Evolutionary conservation across 2,888 invertebrate species (phyloP), one percentile per base, ranked within the genome.

Genomic region (Tipula helvola): DNA sequence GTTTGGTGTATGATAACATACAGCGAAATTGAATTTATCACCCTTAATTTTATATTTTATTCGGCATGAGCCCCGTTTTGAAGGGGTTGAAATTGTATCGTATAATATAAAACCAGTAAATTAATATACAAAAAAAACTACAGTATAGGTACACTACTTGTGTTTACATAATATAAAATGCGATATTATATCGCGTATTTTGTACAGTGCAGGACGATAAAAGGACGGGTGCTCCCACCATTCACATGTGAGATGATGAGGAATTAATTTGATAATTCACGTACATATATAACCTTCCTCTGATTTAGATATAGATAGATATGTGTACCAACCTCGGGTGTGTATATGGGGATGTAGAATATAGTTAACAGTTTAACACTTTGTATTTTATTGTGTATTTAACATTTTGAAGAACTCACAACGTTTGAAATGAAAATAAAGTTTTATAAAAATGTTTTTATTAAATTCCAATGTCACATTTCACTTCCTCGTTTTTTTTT

Each of bases 401-500:
- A 57, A 71, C 4, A 16, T 52, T 52, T 71, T 71, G 71, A 71
- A 71, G 28, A 71, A 28, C 71, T 28, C 5, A 8, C 7, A 71
- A 71, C 71, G 10, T 71, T 71, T 71, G 28, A 71, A 71, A 71
- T 71, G 71, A 71, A 71, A 71, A 71, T 71, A 71, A 71, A 52
- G 52, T 52, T 52, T 52, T 52, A 52, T 52, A 52, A 52, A 52
- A 71, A 10, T 71, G 4, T 71, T 71, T n/a, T 71, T 71, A 71
- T 71, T 71, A 71, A 71, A 71, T 71, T 71, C 71, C 71, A 71
- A 71, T 71, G 71, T 71, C 71, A 71, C 71, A 71, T 71, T 71
- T 71, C 71, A 28, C 71, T 71, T 71, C 71, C 71, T 71, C 28
- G 28, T 71, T 71, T 71, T n/a, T 52, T 71, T 71, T 28, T 71